These are phyloP conservation scores for Pseudorasbora parva DNA, from an alignment of 2,113 vertebrate species.

Conservation along the genomic window DNA sequence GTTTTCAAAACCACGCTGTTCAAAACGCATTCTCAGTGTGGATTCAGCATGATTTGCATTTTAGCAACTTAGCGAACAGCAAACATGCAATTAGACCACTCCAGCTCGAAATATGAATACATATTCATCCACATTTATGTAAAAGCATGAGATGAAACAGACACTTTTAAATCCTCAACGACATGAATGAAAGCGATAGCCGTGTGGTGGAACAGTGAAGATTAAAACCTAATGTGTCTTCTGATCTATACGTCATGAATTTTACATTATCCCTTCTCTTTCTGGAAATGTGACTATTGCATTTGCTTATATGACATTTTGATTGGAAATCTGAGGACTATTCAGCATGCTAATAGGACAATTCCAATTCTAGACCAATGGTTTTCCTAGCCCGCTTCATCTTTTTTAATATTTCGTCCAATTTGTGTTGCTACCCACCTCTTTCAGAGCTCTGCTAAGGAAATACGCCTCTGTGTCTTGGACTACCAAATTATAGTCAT, in stretches of 20 bases:
- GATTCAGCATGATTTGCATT: neutral
- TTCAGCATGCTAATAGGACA: conserved; percentile 10
- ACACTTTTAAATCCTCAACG: neutral
- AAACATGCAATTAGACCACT: neutral
- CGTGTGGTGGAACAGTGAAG: neutral
- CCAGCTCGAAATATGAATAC: neutral
- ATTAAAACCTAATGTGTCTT: conserved; percentile 27
- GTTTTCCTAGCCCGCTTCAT: neutral
- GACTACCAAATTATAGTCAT: conserved; percentile 6
- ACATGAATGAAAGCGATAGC: conserved; percentile 1
- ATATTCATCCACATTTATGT: neutral
- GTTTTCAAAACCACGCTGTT: neutral
- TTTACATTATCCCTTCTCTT: conserved; percentile 34
- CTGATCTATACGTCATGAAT: conserved; percentile 15
- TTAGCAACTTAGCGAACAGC: neutral
- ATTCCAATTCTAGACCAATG: neutral
- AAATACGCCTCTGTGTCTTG: conserved; percentile 2
- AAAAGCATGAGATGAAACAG: neutral
- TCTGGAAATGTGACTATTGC: conserved; percentile 15
- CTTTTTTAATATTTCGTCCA: conserved; percentile 40
- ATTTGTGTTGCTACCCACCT: conserved; percentile 28
- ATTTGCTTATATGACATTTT: conserved; percentile 10
- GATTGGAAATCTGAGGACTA: conserved; percentile 20
- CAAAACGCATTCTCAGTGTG: neutral
- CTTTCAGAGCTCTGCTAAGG: neutral